Conservation (phyloP, 2,797 vertebrate species). For the Lacerta agilis region DNA sequence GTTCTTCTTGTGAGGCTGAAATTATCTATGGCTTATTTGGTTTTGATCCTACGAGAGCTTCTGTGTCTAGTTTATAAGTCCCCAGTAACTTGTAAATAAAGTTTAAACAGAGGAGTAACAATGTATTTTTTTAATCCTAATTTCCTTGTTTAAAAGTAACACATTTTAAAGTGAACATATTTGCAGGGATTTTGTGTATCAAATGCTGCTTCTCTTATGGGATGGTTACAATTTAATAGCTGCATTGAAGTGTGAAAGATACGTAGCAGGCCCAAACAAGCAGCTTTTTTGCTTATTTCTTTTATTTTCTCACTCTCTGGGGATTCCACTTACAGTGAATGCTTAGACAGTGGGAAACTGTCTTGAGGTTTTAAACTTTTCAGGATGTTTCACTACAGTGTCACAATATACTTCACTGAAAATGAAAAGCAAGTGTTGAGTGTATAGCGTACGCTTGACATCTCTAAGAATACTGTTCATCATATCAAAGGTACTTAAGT, state of each 20-base stretch:
- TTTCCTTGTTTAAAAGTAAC: slow-evolving; percentile 77
- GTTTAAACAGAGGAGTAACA: slow-evolving; percentile 81
- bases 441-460: slow-evolving; percentile 42
- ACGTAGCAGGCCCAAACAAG: slow-evolving; percentile 47
- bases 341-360: background rate
- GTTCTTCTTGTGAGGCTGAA: slow-evolving; percentile 82
- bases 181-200: slow-evolving; percentile 66
- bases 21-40: slow-evolving; percentile 74
- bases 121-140: slow-evolving; percentile 86
- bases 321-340: background rate
- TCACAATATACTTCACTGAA: slow-evolving; percentile 2
- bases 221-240: slow-evolving; percentile 54
- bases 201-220: slow-evolving; percentile 62
- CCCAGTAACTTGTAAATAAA: slow-evolving; percentile 83
- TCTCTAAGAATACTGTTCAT: slow-evolving; percentile 56
- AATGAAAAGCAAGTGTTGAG: slow-evolving; percentile 12
- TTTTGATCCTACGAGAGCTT: slow-evolving; percentile 73
- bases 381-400: background rate
- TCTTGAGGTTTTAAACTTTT: background rate
- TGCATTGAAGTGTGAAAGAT: slow-evolving; percentile 55
- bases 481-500: slow-evolving; percentile 20
- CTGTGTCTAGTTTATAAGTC: slow-evolving; percentile 77
- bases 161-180: slow-evolving; percentile 63
- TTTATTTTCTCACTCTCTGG: slow-evolving; percentile 18
- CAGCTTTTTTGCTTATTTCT: slow-evolving; percentile 18